Base-by-base conservation (phyloP, 2,888 invertebrate species). In the Stegana nigrithorax region DNA sequence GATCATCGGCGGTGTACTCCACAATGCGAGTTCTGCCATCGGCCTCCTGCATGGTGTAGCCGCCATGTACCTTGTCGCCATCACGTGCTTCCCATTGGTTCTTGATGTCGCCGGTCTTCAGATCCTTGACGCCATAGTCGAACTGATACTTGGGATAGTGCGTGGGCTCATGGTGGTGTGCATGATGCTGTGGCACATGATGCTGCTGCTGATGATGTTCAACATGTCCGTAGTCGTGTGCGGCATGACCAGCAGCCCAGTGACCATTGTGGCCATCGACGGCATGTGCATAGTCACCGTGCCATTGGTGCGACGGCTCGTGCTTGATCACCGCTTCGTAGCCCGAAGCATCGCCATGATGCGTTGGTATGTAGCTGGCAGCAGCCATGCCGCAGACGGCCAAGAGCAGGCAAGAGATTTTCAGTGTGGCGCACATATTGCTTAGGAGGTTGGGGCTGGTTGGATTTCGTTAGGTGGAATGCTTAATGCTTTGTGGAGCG, bases 41-140 rank as follows among this genome's bases (percentile, higher is more conserved):
- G 19, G 84, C 79, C 76, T 85, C 84, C 59, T 86, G 83, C 2
- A 87, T 67, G 5, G 82, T 81, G 68, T 87, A 87, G 8, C 69
- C 19, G n/a, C 68, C 68, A 21, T 60, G 87, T 14, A 87, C 87
- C 59, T 78, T 72, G 68, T 87, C 87, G 8, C 87, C 87, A 68
- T 87, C 85, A 47, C 87, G 82, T 62, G 83, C 82, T 71, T 87
- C 87, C 74, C 84, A 81, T 63, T 85, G 85, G 59, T 82, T 81
- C 62, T 86, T 86, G 29, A 83, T 74, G 65, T 86, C 86, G n/a
- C 86, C 86, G 2, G 85, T 85, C 53, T 85, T 84, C 0, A 80
- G 76, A 66, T 86, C 86, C 25, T 83, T 81, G 6, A 86, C 86
- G 14, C 84, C 85, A 68, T 86, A 86, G 64, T 84, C 83, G 68